Evolutionary conservation across 2,113 vertebrate species (phyloP).

Genomic region (Oryzias javanicus): DNA sequence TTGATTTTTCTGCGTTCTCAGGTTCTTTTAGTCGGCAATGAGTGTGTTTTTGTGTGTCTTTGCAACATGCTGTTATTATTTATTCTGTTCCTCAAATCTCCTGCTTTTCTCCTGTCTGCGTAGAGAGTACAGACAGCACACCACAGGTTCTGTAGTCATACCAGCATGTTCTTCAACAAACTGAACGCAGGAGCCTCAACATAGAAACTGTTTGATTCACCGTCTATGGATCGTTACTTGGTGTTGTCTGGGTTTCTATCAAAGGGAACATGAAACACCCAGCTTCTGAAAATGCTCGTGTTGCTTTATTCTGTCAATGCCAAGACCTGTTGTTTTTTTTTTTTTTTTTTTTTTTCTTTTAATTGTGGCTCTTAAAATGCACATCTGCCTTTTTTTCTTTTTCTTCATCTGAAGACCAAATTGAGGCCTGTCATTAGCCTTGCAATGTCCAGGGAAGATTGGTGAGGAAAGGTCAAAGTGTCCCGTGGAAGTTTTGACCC

Average conservation of each 20-base stretch:
- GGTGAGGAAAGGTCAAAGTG: slow-evolving; percentile 51
- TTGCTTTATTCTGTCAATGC: slow-evolving; percentile 66
- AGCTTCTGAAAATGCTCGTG: slow-evolving; percentile 39
- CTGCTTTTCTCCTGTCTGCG: slow-evolving; percentile 29
- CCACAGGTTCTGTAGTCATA: slow-evolving; percentile 42
- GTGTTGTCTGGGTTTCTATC: slow-evolving; percentile 50
- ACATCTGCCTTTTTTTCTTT: slow-evolving; percentile 48
- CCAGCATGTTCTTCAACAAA: slow-evolving; percentile 27
- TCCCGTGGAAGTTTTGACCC: slow-evolving; percentile 63
- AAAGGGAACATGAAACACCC: slow-evolving; percentile 60
- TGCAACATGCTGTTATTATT: slow-evolving; percentile 15
- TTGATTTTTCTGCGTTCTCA: slow-evolving; percentile 70
- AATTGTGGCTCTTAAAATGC: slow-evolving; percentile 38
- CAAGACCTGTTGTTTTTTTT: slow-evolving; percentile 61
- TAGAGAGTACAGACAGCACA: slow-evolving; percentile 32
- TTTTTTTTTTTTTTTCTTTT: slow-evolving; percentile 37
- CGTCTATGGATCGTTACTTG: slow-evolving; percentile 43
- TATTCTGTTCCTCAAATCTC: slow-evolving; percentile 3
- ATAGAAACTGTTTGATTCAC: slow-evolving; percentile 48
- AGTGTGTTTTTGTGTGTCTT: slow-evolving; percentile 33
- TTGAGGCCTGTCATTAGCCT: slow-evolving; percentile 67
- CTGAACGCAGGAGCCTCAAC: slow-evolving; percentile 32
- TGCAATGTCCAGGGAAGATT: slow-evolving; percentile 56
- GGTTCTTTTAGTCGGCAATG: slow-evolving; percentile 56
- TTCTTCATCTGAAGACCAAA: slow-evolving; percentile 54